Evolutionary conservation across 2,888 invertebrate species (phyloP).

Genomic region (Caenorhabditis sp.): DNA sequence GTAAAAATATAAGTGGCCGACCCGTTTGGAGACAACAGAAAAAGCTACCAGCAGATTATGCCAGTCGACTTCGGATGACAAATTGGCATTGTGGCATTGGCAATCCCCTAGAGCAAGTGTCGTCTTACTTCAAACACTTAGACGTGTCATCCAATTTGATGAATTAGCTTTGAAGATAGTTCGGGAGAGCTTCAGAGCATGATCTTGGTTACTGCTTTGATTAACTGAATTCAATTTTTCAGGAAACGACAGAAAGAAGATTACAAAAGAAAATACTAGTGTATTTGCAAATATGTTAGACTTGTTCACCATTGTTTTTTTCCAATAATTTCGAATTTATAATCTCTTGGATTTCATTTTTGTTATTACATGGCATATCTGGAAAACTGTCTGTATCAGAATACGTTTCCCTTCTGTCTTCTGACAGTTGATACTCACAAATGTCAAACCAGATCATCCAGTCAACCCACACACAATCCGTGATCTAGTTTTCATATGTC

Average conservation of each 20-base stretch:
- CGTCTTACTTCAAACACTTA: constrained; percentile 51
- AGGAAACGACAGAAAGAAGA: too few relatives aligned
- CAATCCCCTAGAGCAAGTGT: constrained; percentile 60
- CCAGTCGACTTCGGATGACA: constrained; percentile 59
- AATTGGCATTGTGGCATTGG: constrained; percentile 46
- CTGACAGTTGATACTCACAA: neutral
- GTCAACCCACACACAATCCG: neutral
- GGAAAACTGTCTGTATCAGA: too few relatives aligned
- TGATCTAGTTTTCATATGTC: neutral
- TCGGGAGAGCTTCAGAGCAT: constrained; percentile 8
- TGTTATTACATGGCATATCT: too few relatives aligned
- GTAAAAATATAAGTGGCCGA: constrained; percentile 23
- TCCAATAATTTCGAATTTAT: too few relatives aligned
- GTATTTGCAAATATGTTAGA: too few relatives aligned
- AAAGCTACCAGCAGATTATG: constrained; percentile 54
- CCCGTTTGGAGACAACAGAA: constrained; percentile 20
- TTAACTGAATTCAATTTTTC: neutral
- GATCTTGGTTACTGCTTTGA: neutral
- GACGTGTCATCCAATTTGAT: constrained; percentile 50
- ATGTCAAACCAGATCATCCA: neutral
- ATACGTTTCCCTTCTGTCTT: too few relatives aligned
- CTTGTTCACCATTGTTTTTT: too few relatives aligned
- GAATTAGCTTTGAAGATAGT: constrained; percentile 48
- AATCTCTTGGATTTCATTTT: too few relatives aligned
- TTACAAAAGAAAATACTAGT: too few relatives aligned